Conservation (phyloP, 2,888 invertebrate genomes). For the Rugalucina vietnamica region DNA sequence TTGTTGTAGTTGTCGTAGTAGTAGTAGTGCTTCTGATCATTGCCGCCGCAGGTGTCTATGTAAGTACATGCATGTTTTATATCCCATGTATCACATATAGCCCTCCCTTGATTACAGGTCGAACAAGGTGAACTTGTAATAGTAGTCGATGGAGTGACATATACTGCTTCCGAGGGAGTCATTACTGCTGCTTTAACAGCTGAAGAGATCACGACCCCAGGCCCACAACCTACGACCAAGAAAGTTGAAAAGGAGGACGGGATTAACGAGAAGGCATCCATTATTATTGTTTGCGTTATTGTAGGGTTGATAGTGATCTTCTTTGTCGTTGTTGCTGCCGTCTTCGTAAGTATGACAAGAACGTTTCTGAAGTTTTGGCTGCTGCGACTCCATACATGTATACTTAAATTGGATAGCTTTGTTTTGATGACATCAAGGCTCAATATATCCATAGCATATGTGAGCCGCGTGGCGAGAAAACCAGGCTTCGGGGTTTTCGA, state of each 20-base stretch:
- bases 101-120: too few species aligned
- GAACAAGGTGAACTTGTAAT: background rate
- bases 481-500: too few species aligned
- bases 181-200: background rate
- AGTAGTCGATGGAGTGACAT: conserved; percentile 2
- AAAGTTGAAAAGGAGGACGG: background rate
- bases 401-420: too few species aligned
- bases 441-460: too few species aligned
- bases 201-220: background rate
- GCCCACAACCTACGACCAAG: conserved; percentile 4
- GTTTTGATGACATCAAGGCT: too few species aligned
- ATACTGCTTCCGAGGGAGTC: background rate
- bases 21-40: conserved; percentile 1
- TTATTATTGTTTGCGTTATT: conserved; percentile 33
- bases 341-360: conserved; percentile 32
- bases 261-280: background rate
- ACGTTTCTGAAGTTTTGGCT: too few species aligned
- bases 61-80: too few species aligned
- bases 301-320: conserved; percentile 13
- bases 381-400: too few species aligned
- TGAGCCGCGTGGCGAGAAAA: too few species aligned
- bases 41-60: conserved; percentile 4
- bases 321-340: background rate
- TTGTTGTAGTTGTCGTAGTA: conserved; percentile 35
- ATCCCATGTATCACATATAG: too few species aligned